A percentile compares a stretch with the other conserved stretches of the same genome.
Evolutionary conservation across 2,113 vertebrate species (phyloP).

Genomic region (Strix aluco): DNA sequence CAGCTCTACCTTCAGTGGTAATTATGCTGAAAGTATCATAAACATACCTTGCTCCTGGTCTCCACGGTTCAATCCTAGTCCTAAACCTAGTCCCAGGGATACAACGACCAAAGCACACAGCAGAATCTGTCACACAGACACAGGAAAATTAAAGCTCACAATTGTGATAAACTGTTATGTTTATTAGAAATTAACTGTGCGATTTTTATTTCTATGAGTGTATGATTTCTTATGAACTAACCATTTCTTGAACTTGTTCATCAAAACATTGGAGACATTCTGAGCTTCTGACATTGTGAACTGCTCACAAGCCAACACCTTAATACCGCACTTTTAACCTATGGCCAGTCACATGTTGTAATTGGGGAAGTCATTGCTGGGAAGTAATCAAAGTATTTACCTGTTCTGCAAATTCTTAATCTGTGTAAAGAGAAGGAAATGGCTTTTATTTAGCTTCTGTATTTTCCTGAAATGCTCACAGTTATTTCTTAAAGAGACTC

Average conservation of each 20-base stretch:
- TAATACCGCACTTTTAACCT: neutral
- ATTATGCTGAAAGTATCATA: neutral
- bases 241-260: neutral
- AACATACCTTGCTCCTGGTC: conserved; percentile 59
- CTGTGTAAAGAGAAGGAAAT: neutral
- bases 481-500: neutral
- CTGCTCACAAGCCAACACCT: neutral
- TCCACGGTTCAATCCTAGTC: conserved; percentile 69
- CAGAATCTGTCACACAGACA: conserved; percentile 72
- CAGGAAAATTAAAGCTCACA: neutral
- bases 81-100: conserved; percentile 77
- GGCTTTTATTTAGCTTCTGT: neutral
- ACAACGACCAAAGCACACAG: conserved; percentile 71
- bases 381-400: neutral
- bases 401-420: neutral
- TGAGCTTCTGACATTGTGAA: neutral
- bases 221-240: neutral
- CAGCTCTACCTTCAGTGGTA: neutral
- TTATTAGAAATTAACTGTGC: neutral
- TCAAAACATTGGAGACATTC: neutral
- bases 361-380: neutral
- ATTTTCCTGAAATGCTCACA: neutral
- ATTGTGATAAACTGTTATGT: neutral
- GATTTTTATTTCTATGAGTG: neutral
- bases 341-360: neutral